Evolutionary conservation across 1,140 invertebrate species (phyloP).

Genomic region (Akabosia matsudoensis): DNA sequence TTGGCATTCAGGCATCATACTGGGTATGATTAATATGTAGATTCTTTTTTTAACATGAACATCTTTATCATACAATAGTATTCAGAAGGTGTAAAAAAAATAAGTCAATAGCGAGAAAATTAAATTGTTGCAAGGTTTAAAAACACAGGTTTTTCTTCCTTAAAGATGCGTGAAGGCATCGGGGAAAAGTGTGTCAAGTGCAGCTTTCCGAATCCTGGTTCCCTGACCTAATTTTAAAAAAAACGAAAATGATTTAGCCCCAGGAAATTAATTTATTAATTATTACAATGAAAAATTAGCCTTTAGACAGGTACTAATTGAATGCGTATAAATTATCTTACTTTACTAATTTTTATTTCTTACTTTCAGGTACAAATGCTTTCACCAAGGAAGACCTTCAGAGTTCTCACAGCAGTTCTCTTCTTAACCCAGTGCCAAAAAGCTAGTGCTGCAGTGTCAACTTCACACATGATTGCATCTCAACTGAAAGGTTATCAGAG

Average conservation of each 20-base stretch:
- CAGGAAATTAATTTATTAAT: neutral
- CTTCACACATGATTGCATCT: neutral
- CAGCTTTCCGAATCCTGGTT: conserved; percentile 1
- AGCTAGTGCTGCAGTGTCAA: neutral
- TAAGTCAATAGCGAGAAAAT: no score
- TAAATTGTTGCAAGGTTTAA: no score
- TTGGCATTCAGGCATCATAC: no score
- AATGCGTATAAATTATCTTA: neutral
- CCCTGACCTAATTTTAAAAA: no score
- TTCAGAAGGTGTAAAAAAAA: no score
- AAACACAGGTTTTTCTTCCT: no score
- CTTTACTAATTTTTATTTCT: neutral
- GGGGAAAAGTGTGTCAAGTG: conserved; percentile 11
- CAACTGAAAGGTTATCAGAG: neutral
- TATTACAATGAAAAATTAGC: neutral
- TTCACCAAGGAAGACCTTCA: neutral
- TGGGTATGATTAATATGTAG: no score
- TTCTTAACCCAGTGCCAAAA: conserved; percentile 6
- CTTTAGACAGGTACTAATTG: neutral
- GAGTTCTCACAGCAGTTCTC: neutral
- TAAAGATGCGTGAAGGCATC: neutral
- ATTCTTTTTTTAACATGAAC: no score
- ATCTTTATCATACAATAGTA: no score
- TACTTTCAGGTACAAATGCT: neutral
- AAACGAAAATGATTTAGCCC: conserved; percentile 7